Evolutionary conservation across 2,888 invertebrate species (phyloP).

Genomic region (Argyresthia albistria): DNA sequence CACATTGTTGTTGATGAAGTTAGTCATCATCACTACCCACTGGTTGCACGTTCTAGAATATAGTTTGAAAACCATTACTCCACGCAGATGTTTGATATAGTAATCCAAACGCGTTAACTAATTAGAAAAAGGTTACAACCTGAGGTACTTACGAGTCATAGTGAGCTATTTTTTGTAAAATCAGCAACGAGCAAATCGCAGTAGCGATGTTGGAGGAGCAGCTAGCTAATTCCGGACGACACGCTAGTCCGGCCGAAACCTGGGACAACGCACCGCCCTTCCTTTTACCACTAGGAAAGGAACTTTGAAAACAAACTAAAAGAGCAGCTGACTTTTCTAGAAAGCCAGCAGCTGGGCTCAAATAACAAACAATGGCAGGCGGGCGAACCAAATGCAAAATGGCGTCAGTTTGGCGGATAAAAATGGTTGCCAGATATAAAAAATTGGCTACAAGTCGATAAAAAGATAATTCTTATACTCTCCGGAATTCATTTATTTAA

Average conservation of each 20-base stretch:
- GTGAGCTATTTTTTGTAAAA: slow-evolving; percentile 24
- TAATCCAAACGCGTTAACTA: too few species aligned
- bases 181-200: neutral
- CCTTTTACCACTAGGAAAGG: slow-evolving; percentile 41
- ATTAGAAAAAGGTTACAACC: neutral
- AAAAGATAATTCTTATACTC: too few species aligned
- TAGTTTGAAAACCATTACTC: too few species aligned
- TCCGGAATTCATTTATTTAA: too few species aligned
- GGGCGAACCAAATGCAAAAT: slow-evolving; percentile 4
- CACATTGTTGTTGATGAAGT: too few species aligned
- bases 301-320: slow-evolving; percentile 53
- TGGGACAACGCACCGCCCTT: slow-evolving; percentile 70
- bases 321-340: slow-evolving; percentile 28
- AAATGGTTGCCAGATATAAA: slow-evolving; percentile 7
- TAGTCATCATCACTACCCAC: too few species aligned
- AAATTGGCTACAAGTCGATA: too few species aligned
- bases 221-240: slow-evolving; percentile 49
- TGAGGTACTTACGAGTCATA: slow-evolving; percentile 63
- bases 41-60: too few species aligned
- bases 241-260: slow-evolving; percentile 71
- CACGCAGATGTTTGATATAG: too few species aligned
- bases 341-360: slow-evolving; percentile 26
- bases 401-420: neutral
- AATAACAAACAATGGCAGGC: slow-evolving; percentile 6
- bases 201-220: neutral